Percentiles rank a stretch among this genome's conserved stretches.
These are phyloP conservation scores for Spea hammondii DNA, from an alignment of 2,797 vertebrate species.

Conservation along the genomic window DNA sequence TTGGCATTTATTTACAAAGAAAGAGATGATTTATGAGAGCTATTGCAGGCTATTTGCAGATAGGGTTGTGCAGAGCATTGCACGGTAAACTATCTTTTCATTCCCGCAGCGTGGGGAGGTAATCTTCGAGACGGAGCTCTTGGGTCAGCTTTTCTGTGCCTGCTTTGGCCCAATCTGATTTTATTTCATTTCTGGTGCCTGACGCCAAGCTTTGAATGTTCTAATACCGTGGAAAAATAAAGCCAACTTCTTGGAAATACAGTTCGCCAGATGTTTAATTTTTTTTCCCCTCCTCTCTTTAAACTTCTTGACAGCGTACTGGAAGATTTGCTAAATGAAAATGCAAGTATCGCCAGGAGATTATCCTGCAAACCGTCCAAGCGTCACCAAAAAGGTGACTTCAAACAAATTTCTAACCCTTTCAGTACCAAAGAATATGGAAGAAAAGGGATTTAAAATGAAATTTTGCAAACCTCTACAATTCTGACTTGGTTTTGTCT, in stretches of 20 bases:
- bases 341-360: neutral
- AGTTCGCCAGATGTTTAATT: slow-evolving; percentile 45
- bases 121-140: slow-evolving; percentile 11
- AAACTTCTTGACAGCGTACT: slow-evolving; percentile 12
- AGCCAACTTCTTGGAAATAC: slow-evolving; percentile 40
- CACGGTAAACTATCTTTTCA: too few species aligned
- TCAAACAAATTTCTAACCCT: slow-evolving; percentile 1
- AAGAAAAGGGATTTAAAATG: neutral
- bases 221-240: slow-evolving; percentile 39
- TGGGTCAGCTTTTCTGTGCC: slow-evolving; percentile 35
- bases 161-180: slow-evolving; percentile 30
- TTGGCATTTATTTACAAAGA: neutral
- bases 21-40: neutral
- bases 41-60: too few species aligned
- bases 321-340: slow-evolving; percentile 30
- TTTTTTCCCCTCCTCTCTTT: slow-evolving; percentile 14
- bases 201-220: slow-evolving; percentile 31
- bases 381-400: neutral
- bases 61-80: too few species aligned
- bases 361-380: slow-evolving; percentile 16
- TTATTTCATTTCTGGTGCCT: slow-evolving; percentile 27
- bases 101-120: neutral
- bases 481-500: too few species aligned
- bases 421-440: neutral
- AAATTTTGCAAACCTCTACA: too few species aligned